Conservation (phyloP, 2,797 vertebrate species). For the Lemur catta region DNA sequence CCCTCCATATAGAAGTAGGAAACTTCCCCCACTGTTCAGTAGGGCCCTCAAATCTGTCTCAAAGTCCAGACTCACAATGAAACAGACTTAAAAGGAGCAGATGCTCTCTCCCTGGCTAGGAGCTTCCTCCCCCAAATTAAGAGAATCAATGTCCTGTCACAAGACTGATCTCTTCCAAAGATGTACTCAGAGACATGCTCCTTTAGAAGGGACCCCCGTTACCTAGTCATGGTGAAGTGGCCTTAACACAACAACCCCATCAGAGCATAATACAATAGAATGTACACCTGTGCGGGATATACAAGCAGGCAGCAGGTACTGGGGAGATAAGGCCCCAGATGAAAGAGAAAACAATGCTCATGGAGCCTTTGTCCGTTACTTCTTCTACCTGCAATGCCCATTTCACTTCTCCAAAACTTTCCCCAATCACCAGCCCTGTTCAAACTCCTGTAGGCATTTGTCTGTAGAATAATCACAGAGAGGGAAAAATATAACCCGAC, state of each 20-base stretch:
- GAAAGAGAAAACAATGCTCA: neutral
- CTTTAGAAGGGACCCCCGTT: neutral
- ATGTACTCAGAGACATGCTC: neutral
- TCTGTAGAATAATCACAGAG: neutral
- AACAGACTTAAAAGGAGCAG: neutral
- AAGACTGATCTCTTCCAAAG: neutral
- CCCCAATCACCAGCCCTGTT: neutral
- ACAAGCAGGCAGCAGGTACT: neutral
- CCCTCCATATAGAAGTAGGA: neutral
- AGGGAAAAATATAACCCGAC: neutral
- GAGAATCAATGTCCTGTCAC: neutral
- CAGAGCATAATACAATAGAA: neutral
- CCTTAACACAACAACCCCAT: neutral
- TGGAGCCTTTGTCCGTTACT: neutral
- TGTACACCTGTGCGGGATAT: neutral
- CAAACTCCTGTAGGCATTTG: neutral
- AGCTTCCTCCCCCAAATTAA: neutral
- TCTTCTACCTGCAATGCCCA: neutral
- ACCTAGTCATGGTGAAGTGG: neutral
- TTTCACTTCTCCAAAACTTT: constrained; percentile 1
- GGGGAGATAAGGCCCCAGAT: neutral
- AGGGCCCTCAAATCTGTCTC: neutral
- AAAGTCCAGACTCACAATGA: neutral
- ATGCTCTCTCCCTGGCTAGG: neutral
- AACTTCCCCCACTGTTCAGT: neutral